Evolutionary conservation across 2,888 invertebrate genomes (phyloP).

Genomic region (Stictocephala bisonia): DNA sequence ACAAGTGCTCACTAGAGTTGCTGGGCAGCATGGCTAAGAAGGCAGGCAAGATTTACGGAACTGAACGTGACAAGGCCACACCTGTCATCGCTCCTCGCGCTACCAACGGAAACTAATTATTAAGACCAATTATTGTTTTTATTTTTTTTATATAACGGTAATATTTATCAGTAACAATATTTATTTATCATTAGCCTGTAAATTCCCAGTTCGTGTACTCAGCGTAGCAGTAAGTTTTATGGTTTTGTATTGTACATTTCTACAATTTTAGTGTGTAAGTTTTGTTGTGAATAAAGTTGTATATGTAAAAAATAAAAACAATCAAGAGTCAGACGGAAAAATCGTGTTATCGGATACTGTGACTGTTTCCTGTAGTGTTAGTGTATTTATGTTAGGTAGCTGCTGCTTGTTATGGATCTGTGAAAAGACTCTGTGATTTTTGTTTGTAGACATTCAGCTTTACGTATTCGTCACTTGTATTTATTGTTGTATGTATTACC

Average conservation of each 20-base stretch:
- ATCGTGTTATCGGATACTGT: background rate
- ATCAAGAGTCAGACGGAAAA: background rate
- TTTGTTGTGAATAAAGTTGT: conserved; percentile 44
- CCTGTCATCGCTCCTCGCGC: conserved; percentile 59
- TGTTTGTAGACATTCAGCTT: conserved; percentile 31
- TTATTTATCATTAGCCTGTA: conserved; percentile 45
- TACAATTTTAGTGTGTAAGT: conserved; percentile 40
- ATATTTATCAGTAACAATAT: conserved; percentile 40
- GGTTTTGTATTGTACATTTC: conserved; percentile 47
- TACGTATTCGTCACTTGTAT: conserved; percentile 16
- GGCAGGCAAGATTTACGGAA: conserved; percentile 98
- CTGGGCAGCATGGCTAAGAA: conserved; percentile 98
- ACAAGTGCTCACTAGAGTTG: conserved; percentile 95
- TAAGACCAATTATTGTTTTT: conserved; percentile 31
- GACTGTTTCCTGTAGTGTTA: conserved; percentile 20
- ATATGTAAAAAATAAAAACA: conserved; percentile 15
- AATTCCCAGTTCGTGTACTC: conserved; percentile 34
- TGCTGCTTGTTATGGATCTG: conserved; percentile 22
- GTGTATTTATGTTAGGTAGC: conserved; percentile 36
- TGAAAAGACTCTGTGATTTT: conserved; percentile 22
- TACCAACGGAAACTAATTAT: conserved; percentile 52
- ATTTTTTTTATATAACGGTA: conserved; percentile 27
- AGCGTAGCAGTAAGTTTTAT: conserved; percentile 30
- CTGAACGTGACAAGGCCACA: conserved; percentile 68
- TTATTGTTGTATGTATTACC: conserved; percentile 14